Base-by-base conservation (phyloP, 2,797 vertebrate species). In the Carapus acus region DNA sequence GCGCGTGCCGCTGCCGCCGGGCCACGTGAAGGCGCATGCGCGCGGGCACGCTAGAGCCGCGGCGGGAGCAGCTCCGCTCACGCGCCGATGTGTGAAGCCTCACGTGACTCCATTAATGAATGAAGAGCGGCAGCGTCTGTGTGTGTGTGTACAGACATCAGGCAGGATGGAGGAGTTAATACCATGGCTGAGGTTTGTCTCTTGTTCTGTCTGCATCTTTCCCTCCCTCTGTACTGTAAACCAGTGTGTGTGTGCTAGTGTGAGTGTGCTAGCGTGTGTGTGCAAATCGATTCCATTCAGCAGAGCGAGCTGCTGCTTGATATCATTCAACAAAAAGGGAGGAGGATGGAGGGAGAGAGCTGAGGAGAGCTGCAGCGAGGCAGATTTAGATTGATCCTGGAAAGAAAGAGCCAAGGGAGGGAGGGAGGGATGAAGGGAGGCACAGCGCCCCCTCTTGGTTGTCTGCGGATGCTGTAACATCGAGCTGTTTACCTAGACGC, bases 101-200 rank as follows among this genome's bases (percentile, higher is more conserved):
- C 71, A 75, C 67, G 71, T 77, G 77, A 67, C 61, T 67, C 50
- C 50, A 69, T 77, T 72, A 83, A 77, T 83, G 73, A 83, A 82
- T 78, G 74, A 78, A 73, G 38, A 62, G 56, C 63, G 43, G 69
- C 49, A 71, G 43, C 58, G 45, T 1, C 29, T 43, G 53, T 34
- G 47, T 56, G 42, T 20, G 49, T 22, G 47, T 33, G n/a, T 37
- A 44, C 37, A 41, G 58, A 40, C 23, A 9, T 33, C 31, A 3
- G 31, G 14, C 31, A 67, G 53, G 33, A 54, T 33, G 53, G 53
- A 40, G 38, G 54, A 67, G 73, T 75, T 75, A 76, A 69, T 67
- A 36, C 62, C 58, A 23, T 39, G 44, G 70, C 65, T 74, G 57
- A 76, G 73, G 61, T 51, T 40, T 33, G 42, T 64, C 37, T 59